A percentile compares a stretch with the other conserved stretches of the same genome.
These are phyloP conservation scores for Pholis gunnellus DNA, from an alignment of 2,113 vertebrate species.

Conservation along the genomic window DNA sequence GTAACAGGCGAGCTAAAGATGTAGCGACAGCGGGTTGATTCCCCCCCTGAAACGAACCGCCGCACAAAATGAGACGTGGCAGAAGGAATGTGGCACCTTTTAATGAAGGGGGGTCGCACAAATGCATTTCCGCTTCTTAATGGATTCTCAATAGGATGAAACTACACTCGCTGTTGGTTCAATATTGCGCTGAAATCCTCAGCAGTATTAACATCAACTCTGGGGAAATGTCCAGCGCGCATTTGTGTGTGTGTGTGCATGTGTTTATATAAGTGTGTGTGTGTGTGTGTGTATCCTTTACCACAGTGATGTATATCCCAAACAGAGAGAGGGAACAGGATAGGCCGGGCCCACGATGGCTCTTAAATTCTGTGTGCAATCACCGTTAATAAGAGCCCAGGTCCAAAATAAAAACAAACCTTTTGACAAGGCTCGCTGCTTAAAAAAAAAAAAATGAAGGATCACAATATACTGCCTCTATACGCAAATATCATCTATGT, in stretches of 20 bases:
- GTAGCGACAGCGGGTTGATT: conserved; percentile 22
- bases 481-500: conserved; percentile 81
- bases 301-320: conserved; percentile 83
- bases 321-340: conserved; percentile 72
- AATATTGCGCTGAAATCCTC: conserved; percentile 59
- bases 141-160: conserved; percentile 49
- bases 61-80: conserved; percentile 33
- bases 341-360: conserved; percentile 75
- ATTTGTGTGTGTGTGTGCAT: conserved; percentile 44
- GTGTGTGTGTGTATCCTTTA: conserved; percentile 53
- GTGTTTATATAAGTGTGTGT: conserved; percentile 12
- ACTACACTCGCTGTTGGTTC: conserved; percentile 28
- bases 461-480: conserved; percentile 82
- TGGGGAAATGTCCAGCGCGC: conserved; percentile 57
- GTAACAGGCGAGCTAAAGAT: conserved; percentile 34
- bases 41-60: conserved; percentile 35
- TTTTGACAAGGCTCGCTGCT: conserved; percentile 63
- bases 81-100: conserved; percentile 58
- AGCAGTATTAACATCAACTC: conserved; percentile 50
- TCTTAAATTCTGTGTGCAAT: conserved; percentile 80
- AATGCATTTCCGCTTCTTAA: conserved; percentile 71
- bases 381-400: conserved; percentile 67
- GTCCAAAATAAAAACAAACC: conserved; percentile 52
- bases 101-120: conserved; percentile 78
- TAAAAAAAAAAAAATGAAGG: conserved; percentile 73